Conservation (phyloP, 2,113 vertebrate genomes). For the Phasianus colchicus region DNA sequence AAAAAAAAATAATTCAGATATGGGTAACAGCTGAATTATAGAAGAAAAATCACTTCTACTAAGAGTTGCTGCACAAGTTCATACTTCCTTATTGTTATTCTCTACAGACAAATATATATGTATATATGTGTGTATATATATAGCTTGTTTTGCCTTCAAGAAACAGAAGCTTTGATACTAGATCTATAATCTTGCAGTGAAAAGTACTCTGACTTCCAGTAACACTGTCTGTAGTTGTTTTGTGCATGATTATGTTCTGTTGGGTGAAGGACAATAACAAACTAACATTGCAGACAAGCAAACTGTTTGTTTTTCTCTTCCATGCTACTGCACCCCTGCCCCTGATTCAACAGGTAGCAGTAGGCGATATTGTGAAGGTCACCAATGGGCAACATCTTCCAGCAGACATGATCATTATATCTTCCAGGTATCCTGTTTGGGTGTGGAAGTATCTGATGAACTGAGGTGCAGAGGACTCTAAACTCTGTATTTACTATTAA, state of each 20-base stretch:
- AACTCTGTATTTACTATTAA: conserved; percentile 24
- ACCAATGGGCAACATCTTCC: conserved; percentile 98
- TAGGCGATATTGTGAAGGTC: conserved; percentile 98
- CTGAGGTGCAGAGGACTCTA: conserved; percentile 59
- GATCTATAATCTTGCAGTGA: conserved; percentile 3
- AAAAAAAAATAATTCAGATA: not conserved
- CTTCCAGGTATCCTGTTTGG: conserved; percentile 86
- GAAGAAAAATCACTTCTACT: not conserved
- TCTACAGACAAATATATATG: no score
- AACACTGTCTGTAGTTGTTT: not conserved
- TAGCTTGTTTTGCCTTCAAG: not conserved
- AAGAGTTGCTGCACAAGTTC: not conserved
- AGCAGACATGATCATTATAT: conserved; percentile 97
- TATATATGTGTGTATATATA: not conserved
- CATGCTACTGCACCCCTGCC: conserved; percentile 75
- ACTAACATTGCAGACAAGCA: conserved; percentile 54
- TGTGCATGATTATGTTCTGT: conserved; percentile 38
- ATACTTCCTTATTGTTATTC: not conserved
- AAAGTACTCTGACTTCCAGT: conserved; percentile 17
- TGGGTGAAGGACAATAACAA: conserved; percentile 48
- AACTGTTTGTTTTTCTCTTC: conserved; percentile 71
- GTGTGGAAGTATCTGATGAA: conserved; percentile 67
- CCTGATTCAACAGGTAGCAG: conserved; percentile 90
- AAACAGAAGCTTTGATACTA: not conserved
- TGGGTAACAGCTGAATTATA: not conserved